These are phyloP conservation scores for Nesidiocoris tenuis DNA, from an alignment of 2,888 invertebrate genomes.

Conservation along the genomic window DNA sequence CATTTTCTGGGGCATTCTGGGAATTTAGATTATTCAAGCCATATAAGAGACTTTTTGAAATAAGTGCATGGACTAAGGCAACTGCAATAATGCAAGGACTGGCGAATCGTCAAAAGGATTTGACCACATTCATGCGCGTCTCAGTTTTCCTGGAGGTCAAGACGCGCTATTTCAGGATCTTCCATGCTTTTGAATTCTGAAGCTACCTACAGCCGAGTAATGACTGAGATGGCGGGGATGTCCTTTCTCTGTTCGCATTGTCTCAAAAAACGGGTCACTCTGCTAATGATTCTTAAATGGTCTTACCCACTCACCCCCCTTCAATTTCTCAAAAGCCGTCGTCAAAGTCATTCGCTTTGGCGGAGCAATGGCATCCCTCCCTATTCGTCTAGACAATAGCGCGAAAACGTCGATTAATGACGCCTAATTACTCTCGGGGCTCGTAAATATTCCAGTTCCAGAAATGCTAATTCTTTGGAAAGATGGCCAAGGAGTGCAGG, in stretches of 20 bases:
- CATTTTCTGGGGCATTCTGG: too few species aligned
- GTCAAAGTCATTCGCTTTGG: background rate
- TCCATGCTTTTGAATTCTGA: background rate
- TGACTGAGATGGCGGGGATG: background rate
- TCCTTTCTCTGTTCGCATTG: conserved; percentile 20
- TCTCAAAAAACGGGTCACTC: conserved; percentile 39
- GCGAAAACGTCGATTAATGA: background rate
- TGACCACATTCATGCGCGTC: background rate
- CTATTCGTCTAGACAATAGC: background rate
- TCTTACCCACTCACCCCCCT: background rate
- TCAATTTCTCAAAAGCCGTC: background rate
- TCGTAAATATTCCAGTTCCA: background rate
- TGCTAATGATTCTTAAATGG: conserved; percentile 34
- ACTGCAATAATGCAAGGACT: too few species aligned
- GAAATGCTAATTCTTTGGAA: too few species aligned
- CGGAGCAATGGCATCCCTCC: too few species aligned
- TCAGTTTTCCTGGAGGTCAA: background rate
- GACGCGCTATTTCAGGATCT: background rate
- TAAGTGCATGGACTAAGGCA: too few species aligned
- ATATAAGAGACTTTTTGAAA: too few species aligned
- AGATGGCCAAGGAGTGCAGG: too few species aligned
- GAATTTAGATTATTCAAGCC: too few species aligned
- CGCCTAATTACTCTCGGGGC: background rate
- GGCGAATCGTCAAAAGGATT: too few species aligned
- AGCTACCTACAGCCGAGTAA: background rate